Evolutionary conservation across 1,140 invertebrate genomes (phyloP), one percentile per base, ranked within the genome.

Genomic region (Drosophila carrolli): DNA sequence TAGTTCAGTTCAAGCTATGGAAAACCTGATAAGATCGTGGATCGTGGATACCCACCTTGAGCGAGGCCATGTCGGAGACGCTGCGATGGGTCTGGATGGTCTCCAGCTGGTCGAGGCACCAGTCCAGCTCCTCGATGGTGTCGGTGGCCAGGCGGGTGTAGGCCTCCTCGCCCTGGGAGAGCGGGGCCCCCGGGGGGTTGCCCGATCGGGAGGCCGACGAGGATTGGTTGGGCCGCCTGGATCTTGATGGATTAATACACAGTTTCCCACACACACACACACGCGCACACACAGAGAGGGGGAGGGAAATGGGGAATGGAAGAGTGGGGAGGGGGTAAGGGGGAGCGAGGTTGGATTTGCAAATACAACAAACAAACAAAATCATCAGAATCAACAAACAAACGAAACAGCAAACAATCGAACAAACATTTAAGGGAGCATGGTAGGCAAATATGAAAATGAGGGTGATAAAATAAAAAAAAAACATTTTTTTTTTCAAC

Each of bases 31-130:
- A 32, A 32, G 29, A 32, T 32, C 6, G 8, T 32, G 8, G 1
- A 32, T 7, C 29, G 8, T 6, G 8, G 19, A 13, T n/a, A 55
- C 93, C 93, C 93, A 99, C 98, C 96, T 99, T 99, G 78, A 98
- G 96, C 50, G 98, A 99, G 80, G 99, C 99, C 98, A 99, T 99
- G 93, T 99, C 98, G 67, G 98, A 99, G 71, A 99, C 98, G 85
- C 98, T 99, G 91, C 98, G 95, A 94, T 99, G 98, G 48, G 98
- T 99, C 95, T 99, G 98, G 93, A 99, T 99, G 59, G 98, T 99
- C 94, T 99, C 98, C 93, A 99, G 93, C 94, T 99, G 98, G 93
- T 99, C 98, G 93, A 99, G 94, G 93, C 99, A 99, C 99, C 99
- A 99, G 94, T 99, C 99, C 92, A 99, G 94, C 93, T 99, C 99